Base-by-base conservation (phyloP, 2,113 vertebrate species). In the Pteruthius melanotis region DNA sequence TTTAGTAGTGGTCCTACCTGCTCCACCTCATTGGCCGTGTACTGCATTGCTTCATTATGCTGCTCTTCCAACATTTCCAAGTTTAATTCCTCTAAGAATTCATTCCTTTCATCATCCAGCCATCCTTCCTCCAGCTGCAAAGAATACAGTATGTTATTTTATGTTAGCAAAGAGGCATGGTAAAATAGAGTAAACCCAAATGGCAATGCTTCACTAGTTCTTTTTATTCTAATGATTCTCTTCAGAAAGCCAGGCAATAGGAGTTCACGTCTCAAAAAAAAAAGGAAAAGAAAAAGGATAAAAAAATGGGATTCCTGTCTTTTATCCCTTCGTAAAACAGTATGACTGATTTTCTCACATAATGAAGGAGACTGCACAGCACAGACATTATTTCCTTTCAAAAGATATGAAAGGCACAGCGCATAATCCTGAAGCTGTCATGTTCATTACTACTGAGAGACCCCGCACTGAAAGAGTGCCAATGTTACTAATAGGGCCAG, bases 61-160 rank as follows among this genome's bases (percentile, higher is more conserved):
- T 99, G 98, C 92, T 99, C 99, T 97, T 99, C 99, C 97, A 99
- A 79, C 98, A 99, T 98, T 97, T 99, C 99, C 98, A 99, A 98
- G 97, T 99, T 99, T 97, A 99, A 98, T 97, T 99, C 99, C 98
- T 99, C 99, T 94, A 99, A 98, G 98, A 99, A 99, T 97, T 99
- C 99, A 72, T 98, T 99, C 96, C 99, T 99, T 97, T 99, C 99
- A 98, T 99, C 99, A 97, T 99, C 99, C 96, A 99, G 97, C 99
- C 99, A 99, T 92, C 98, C 98, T 96, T 99, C 99, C 94, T 99
- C 99, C 98, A 99, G 97, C 99, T 99, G 97, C 89, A 98, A 97
- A 96, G 94, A 98, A 98, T 95, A 98, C 94, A 98, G 95, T 93
- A 91, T 83, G 88, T 98, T 96, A 93, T 79, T 97, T 96, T 95